Evolutionary conservation across 2,113 vertebrate genomes (phyloP).

Genomic region (Lampris incognitus): DNA sequence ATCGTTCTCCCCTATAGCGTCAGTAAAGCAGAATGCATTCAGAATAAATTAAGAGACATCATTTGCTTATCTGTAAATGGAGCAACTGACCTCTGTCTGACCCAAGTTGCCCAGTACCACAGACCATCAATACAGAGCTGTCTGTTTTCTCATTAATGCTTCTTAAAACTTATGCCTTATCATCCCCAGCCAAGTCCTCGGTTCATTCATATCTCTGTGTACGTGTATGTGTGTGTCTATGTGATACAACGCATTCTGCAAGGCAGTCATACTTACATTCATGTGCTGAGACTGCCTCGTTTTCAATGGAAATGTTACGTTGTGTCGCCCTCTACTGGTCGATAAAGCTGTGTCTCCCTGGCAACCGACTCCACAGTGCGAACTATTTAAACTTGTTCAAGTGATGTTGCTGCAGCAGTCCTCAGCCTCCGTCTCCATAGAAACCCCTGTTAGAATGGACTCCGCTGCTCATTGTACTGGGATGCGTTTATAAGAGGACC

Average conservation of each 20-base stretch:
- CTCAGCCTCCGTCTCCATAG: not conserved
- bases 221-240: not conserved
- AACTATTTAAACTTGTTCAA: not conserved
- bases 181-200: not conserved
- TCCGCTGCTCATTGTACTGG: too few species aligned
- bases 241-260: not conserved
- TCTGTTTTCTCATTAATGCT: too few species aligned
- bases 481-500: too few species aligned
- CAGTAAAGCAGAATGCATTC: too few species aligned
- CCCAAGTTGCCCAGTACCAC: too few species aligned
- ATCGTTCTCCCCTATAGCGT: too few species aligned
- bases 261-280: conserved; percentile 23
- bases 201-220: conserved; percentile 53
- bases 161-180: too few species aligned
- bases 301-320: not conserved
- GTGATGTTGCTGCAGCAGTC: not conserved
- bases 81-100: too few species aligned
- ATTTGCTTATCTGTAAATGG: too few species aligned
- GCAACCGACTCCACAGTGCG: not conserved
- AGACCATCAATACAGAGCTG: too few species aligned
- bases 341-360: not conserved
- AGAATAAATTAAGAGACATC: too few species aligned
- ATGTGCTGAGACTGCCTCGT: not conserved
- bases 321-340: conserved; percentile 57
- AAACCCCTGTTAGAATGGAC: not conserved